Evolutionary conservation across 2,113 vertebrate species (phyloP).

Genomic region (Xiphophorus maculatus): DNA sequence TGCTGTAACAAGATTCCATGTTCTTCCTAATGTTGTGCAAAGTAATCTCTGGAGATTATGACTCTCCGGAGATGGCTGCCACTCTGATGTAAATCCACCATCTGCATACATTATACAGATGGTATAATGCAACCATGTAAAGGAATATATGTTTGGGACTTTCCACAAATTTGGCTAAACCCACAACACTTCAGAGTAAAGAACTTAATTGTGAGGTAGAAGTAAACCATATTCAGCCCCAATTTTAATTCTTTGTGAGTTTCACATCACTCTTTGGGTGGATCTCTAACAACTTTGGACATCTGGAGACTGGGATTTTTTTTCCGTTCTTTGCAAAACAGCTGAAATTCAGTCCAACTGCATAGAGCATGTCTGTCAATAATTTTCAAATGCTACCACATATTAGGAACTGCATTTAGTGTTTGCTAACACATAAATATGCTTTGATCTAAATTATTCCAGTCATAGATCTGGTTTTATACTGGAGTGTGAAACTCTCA

Average conservation of each 20-base stretch:
- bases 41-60: slow-evolving; percentile 24
- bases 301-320: background rate
- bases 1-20: slow-evolving; percentile 11
- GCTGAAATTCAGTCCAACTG: background rate
- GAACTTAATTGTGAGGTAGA: background rate
- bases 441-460: background rate
- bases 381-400: background rate
- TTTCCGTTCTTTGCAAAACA: background rate
- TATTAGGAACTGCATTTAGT: background rate
- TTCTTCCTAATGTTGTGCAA: slow-evolving; percentile 19
- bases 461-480: too few species aligned
- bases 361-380: background rate
- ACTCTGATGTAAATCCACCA: slow-evolving; percentile 29
- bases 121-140: background rate
- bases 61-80: slow-evolving; percentile 22
- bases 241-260: background rate
- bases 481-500: background rate
- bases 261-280: background rate
- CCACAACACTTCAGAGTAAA: background rate
- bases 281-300: background rate
- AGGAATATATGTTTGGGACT: background rate
- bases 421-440: background rate
- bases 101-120: background rate
- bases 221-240: background rate
- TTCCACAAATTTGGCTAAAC: background rate